These are phyloP conservation scores for Tetragonula clypearis DNA, from an alignment of 1,140 invertebrate species.

Conservation along the genomic window DNA sequence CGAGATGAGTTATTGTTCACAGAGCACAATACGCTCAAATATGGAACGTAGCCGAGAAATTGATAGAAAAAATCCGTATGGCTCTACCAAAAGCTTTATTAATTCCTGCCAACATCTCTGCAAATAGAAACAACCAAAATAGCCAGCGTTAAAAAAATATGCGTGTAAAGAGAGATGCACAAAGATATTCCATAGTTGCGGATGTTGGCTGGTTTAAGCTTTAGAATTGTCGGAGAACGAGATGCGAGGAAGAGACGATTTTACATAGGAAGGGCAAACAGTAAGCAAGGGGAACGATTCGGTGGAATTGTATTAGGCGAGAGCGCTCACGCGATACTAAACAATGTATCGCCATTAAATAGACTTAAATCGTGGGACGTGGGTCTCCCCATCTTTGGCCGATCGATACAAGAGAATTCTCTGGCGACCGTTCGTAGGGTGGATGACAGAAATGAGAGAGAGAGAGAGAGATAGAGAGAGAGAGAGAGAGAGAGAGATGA, in stretches of 20 bases:
- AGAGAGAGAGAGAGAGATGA: too few species aligned
- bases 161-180: neutral
- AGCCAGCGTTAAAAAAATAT: neutral
- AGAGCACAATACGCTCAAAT: slow-evolving; percentile 75
- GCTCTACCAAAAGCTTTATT: slow-evolving; percentile 65
- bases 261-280: slow-evolving; percentile 6
- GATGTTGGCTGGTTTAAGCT: neutral
- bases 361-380: slow-evolving; percentile 46
- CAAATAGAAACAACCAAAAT: slow-evolving; percentile 7
- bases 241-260: neutral
- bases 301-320: slow-evolving; percentile 12
- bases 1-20: slow-evolving; percentile 77
- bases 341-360: slow-evolving; percentile 54
- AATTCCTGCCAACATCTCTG: slow-evolving; percentile 58
- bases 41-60: slow-evolving; percentile 73
- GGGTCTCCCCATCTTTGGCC: slow-evolving; percentile 9
- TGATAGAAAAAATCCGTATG: slow-evolving; percentile 71
- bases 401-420: slow-evolving; percentile 50
- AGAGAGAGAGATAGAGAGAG: too few species aligned
- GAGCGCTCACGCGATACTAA: slow-evolving; percentile 21
- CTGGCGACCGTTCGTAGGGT: slow-evolving; percentile 31
- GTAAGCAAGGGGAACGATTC: too few species aligned
- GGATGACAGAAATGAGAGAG: neutral
- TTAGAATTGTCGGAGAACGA: too few species aligned
- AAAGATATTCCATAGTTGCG: neutral